Conservation (phyloP, 2,113 vertebrate genomes). For the Phrynosoma blainvillii region DNA sequence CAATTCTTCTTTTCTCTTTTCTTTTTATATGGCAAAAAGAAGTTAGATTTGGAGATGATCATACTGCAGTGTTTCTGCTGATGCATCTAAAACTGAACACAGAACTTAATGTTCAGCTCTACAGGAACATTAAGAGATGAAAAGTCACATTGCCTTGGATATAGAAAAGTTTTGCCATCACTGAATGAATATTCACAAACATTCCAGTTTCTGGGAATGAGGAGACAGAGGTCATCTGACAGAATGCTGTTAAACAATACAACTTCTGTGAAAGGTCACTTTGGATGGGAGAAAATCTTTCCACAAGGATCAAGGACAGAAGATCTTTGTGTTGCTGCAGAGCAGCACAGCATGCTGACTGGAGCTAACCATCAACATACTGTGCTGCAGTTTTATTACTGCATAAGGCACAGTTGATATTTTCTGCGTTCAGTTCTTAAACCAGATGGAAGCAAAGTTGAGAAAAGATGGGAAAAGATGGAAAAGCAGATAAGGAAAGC, state of each 20-base stretch:
- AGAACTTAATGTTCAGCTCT: conserved; percentile 31
- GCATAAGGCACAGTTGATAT: not conserved
- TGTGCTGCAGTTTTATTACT: not conserved
- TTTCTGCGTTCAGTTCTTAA: not conserved
- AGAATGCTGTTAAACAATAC: conserved; percentile 6
- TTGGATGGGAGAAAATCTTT: not conserved
- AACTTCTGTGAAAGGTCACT: not conserved
- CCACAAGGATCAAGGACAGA: not conserved
- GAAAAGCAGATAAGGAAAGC: not conserved
- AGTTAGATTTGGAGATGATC: conserved; percentile 57
- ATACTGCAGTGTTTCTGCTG: conserved; percentile 62
- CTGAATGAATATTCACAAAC: not conserved
- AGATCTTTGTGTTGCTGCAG: not conserved
- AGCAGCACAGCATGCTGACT: not conserved
- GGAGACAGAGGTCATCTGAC: not conserved
- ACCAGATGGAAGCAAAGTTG: not conserved
- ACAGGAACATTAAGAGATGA: conserved; percentile 30
- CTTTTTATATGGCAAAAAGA: conserved; percentile 44
- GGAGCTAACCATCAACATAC: not conserved
- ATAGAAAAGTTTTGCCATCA: not conserved
- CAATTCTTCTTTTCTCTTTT: conserved; percentile 33
- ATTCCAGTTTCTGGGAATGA: not conserved
- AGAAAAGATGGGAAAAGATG: not conserved
- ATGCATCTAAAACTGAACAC: conserved; percentile 58
- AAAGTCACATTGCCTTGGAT: not conserved